Percentiles rank a stretch among this genome's conserved stretches.
These are phyloP conservation scores for Chrysoperla carnea DNA, from an alignment of 1,140 invertebrate species.

Conservation along the genomic window DNA sequence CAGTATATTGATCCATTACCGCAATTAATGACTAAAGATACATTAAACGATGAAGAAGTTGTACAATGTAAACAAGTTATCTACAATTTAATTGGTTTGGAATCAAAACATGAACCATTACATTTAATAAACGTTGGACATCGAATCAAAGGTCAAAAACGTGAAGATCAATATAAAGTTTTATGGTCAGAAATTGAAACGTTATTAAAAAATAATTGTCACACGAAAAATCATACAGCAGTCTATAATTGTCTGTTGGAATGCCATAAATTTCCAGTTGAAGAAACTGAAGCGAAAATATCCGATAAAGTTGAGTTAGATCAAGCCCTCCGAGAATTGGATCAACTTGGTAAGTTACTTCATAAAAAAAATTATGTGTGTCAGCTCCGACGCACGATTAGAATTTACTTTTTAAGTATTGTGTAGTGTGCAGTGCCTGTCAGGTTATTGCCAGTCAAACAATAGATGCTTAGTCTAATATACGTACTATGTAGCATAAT, in stretches of 20 bases:
- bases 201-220: conserved; percentile 61
- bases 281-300: conserved; percentile 26
- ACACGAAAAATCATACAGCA: conserved; percentile 42
- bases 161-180: conserved; percentile 78
- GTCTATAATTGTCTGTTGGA: conserved; percentile 73
- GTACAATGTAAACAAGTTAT: conserved; percentile 78
- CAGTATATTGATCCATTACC: conserved; percentile 69
- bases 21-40: conserved; percentile 63
- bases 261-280: conserved; percentile 36
- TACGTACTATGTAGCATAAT: too few relatives aligned
- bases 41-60: conserved; percentile 68
- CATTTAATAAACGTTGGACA: conserved; percentile 40
- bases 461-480: too few relatives aligned
- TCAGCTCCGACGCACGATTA: too few relatives aligned
- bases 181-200: conserved; percentile 82
- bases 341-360: conserved; percentile 13
- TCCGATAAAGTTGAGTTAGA: conserved; percentile 44
- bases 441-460: too few relatives aligned
- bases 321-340: conserved; percentile 35
- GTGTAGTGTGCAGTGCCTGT: too few relatives aligned
- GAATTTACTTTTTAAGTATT: too few relatives aligned
- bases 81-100: conserved; percentile 61
- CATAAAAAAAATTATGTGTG: too few relatives aligned
- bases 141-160: conserved; percentile 37
- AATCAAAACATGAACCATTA: conserved; percentile 67